These are phyloP conservation scores for Leptonema lineaticorne DNA, from an alignment of 1,140 invertebrate genomes.

Conservation along the genomic window DNA sequence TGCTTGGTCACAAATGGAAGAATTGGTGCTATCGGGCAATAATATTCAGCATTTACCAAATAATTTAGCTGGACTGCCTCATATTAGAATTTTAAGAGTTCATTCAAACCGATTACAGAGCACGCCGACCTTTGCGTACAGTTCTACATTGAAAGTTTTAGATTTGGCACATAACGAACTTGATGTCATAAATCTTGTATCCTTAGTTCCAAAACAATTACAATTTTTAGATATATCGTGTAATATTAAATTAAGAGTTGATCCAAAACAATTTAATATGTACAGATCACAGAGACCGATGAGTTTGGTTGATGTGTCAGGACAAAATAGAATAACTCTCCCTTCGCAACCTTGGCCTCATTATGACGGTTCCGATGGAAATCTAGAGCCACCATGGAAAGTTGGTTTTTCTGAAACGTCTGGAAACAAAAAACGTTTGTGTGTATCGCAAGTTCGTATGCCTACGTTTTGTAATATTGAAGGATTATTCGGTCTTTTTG, in stretches of 20 bases:
- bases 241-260: conserved; percentile 76
- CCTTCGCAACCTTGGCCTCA: conserved; percentile 65
- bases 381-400: conserved; percentile 67
- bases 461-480: conserved; percentile 76
- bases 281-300: conserved; percentile 76
- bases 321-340: conserved; percentile 67
- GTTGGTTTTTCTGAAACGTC: conserved; percentile 85
- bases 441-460: conserved; percentile 73
- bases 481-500: conserved; percentile 79
- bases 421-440: conserved; percentile 68
- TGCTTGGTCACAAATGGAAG: conserved; percentile 76
- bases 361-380: conserved; percentile 58
- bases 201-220: conserved; percentile 75
- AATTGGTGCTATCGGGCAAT: conserved; percentile 81
- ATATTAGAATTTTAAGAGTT: conserved; percentile 73
- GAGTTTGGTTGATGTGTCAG: conserved; percentile 79
- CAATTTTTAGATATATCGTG: conserved; percentile 84
- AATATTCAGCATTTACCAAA: conserved; percentile 74
- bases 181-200: conserved; percentile 72
- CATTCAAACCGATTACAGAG: conserved; percentile 78
- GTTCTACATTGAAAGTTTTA: conserved; percentile 72
- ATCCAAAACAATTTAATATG: conserved; percentile 75
- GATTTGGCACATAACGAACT: conserved; percentile 84
- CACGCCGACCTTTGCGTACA: conserved; percentile 73
- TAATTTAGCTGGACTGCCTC: conserved; percentile 68